phyloP scores from a whole-genome alignment of 35 echinoderm and acorn worm species.

The Stichopus chloronotus region DNA sequence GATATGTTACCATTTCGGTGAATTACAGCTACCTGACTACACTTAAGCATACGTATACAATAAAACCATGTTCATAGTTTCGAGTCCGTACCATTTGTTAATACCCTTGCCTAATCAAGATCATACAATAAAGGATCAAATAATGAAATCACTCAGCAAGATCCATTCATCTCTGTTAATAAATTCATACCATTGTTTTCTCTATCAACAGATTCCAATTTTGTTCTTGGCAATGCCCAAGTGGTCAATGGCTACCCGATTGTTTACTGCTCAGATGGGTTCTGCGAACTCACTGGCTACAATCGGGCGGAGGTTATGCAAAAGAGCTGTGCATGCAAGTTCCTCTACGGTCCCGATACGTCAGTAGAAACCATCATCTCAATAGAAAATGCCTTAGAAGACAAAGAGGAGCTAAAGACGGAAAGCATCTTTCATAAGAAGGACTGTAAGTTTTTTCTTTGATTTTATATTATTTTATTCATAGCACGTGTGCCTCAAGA shows the following conservation, averaged over 20 bases:
- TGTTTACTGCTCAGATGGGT: conserved; percentile 98
- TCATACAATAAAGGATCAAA: no score
- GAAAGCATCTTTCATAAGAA: conserved; percentile 95
- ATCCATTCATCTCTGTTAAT: no score
- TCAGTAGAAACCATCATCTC: conserved; percentile 74
- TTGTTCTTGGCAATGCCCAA: conserved; percentile 96
- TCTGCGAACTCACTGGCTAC: conserved; percentile 97
- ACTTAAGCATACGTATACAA: no score
- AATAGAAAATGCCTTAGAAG: conserved; percentile 86
- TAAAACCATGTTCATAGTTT: no score
- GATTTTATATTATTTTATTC: not conserved
- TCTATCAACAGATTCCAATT: conserved; percentile 89
- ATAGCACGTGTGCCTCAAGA: not conserved
- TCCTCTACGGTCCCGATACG: conserved; percentile 93
- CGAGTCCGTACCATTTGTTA: no score
- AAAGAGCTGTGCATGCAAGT: conserved; percentile 91
- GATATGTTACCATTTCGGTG: no score
- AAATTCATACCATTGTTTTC: not conserved
- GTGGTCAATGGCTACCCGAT: conserved; percentile 86
- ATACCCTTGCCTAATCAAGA: no score
- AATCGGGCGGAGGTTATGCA: conserved; percentile 92
- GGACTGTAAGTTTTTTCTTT: conserved; percentile 71
- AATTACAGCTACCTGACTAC: no score
- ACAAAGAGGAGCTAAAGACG: conserved; percentile 91
- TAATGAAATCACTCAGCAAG: no score